phyloP scores from a whole-genome alignment of 2,888 invertebrate genomes.

The Oscheius sp. region DNA sequence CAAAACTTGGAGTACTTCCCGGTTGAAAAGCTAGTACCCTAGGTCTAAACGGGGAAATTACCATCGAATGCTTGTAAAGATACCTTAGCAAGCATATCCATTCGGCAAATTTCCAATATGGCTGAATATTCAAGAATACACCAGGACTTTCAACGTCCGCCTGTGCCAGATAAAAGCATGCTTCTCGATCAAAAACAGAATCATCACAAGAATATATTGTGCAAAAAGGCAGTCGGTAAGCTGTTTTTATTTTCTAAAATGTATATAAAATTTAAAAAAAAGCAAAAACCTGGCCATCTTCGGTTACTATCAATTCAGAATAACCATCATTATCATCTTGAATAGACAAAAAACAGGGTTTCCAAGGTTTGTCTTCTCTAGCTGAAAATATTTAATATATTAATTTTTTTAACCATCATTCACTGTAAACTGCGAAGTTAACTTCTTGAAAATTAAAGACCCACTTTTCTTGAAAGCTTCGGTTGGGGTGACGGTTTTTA shows the following conservation, averaged over 20 bases:
- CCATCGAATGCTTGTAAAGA: background rate
- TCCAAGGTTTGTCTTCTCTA: slow-evolving; percentile 58
- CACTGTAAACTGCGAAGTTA: too few relatives aligned
- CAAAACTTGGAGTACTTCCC: slow-evolving; percentile 1
- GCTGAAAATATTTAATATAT: slow-evolving; percentile 39
- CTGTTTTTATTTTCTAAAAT: background rate
- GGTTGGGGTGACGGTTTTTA: too few relatives aligned
- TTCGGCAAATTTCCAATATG: slow-evolving; percentile 14
- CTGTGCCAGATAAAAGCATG: slow-evolving; percentile 47
- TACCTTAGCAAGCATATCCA: slow-evolving; percentile 24
- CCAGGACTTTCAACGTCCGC: slow-evolving; percentile 13
- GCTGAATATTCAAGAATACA: slow-evolving; percentile 24
- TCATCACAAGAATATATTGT: slow-evolving; percentile 53
- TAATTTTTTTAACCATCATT: too few relatives aligned
- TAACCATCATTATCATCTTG: slow-evolving; percentile 26
- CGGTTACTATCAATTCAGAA: slow-evolving; percentile 26
- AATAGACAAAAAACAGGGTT: slow-evolving; percentile 42
- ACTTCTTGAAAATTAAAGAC: background rate
- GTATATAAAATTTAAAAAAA: background rate
- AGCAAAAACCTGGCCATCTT: slow-evolving; percentile 7
- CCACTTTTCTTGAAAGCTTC: slow-evolving; percentile 26
- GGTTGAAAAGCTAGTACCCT: slow-evolving; percentile 12
- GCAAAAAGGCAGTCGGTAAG: slow-evolving; percentile 43
- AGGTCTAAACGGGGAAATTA: background rate
- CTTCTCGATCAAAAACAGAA: slow-evolving; percentile 52